Evolutionary conservation across 2,888 invertebrate genomes (phyloP).

Genomic region (Nymphalis c-album): DNA sequence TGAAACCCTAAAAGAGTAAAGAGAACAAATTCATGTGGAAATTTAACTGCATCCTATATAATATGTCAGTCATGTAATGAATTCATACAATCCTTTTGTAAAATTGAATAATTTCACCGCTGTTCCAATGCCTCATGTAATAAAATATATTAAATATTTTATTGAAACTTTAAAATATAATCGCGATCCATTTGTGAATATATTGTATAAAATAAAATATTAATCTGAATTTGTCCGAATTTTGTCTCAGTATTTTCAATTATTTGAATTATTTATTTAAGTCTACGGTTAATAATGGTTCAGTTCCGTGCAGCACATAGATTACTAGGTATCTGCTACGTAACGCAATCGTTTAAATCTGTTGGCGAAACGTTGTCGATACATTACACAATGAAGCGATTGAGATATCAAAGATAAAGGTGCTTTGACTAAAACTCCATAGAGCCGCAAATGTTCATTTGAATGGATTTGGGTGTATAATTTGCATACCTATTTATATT

Average conservation of each 20-base stretch:
- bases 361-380: too few species aligned
- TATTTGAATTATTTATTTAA: too few species aligned
- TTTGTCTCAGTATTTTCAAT: too few species aligned
- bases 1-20: background rate
- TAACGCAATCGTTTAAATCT: too few species aligned
- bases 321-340: too few species aligned
- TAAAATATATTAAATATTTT: conserved; percentile 14
- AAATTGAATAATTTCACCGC: conserved; percentile 50
- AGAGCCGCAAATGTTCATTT: conserved; percentile 77
- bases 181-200: background rate
- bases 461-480: conserved; percentile 76
- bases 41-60: background rate
- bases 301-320: too few species aligned
- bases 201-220: conserved; percentile 18
- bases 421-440: conserved; percentile 72
- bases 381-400: conserved; percentile 9
- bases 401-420: conserved; percentile 41
- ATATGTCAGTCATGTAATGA: conserved; percentile 7
- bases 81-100: conserved; percentile 14
- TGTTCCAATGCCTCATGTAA: conserved; percentile 31
- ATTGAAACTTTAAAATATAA: conserved; percentile 25
- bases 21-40: background rate
- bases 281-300: too few species aligned
- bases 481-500: conserved; percentile 82
- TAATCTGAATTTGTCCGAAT: background rate